Percentiles rank a stretch among this genome's conserved stretches.
Evolutionary conservation across 2,113 vertebrate species (phyloP).

Genomic region (Forbesichthys papilliferus): DNA sequence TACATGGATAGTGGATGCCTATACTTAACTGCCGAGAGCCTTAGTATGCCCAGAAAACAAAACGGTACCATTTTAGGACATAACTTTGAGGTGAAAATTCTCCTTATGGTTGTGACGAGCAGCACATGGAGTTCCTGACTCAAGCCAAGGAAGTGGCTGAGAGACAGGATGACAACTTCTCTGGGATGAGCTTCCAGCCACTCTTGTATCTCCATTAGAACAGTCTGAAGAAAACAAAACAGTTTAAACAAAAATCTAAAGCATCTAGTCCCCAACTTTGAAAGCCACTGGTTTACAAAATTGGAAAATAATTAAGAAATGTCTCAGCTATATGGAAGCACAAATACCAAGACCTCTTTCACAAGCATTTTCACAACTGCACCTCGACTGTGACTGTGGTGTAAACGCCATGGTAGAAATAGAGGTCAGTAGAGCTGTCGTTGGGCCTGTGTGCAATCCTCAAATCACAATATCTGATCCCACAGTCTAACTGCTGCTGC

Average conservation of each 20-base stretch:
- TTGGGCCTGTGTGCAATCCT: slow-evolving; percentile 78
- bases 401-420: slow-evolving; percentile 82
- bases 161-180: slow-evolving; percentile 79
- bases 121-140: slow-evolving; percentile 70
- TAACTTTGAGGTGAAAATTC: slow-evolving; percentile 73
- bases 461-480: slow-evolving; percentile 79
- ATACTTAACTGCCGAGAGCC: background rate
- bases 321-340: too few species aligned
- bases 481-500: slow-evolving; percentile 78
- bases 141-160: slow-evolving; percentile 78
- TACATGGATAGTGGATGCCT: background rate
- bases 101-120: slow-evolving; percentile 73
- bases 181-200: slow-evolving; percentile 79
- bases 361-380: background rate
- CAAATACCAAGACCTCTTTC: too few species aligned
- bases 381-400: slow-evolving; percentile 81
- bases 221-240: slow-evolving; percentile 46
- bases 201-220: slow-evolving; percentile 73
- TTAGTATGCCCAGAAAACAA: background rate
- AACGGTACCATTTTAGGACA: slow-evolving; percentile 73
- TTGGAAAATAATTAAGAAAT: too few species aligned
- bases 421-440: slow-evolving; percentile 73
- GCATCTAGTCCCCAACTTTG: too few species aligned
- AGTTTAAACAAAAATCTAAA: too few species aligned
- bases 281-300: too few species aligned